Evolutionary conservation across 2,113 vertebrate genomes (phyloP).

Genomic region (Callospermophilus lateralis): DNA sequence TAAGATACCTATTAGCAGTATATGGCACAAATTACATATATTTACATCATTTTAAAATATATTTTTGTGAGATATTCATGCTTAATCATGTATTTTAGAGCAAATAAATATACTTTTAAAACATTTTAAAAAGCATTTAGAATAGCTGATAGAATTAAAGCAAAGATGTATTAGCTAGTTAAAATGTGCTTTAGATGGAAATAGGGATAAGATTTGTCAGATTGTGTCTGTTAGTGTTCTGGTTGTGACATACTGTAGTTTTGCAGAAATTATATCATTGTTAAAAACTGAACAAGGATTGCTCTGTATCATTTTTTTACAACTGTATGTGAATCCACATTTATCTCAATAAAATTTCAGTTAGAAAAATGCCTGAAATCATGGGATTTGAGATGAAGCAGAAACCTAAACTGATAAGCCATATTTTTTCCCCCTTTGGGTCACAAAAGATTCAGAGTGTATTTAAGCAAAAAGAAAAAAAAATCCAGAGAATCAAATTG

Average conservation of each 20-base stretch:
- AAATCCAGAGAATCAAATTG: not conserved
- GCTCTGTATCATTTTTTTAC: not conserved
- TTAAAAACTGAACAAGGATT: not conserved
- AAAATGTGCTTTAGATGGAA: not conserved
- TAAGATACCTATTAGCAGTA: not conserved
- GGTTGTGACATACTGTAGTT: not conserved
- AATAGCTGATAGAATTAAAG: conserved; percentile 31
- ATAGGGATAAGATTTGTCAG: not conserved
- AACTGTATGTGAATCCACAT: not conserved
- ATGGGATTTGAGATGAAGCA: not conserved
- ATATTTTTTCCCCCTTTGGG: not conserved
- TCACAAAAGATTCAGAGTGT: not conserved
- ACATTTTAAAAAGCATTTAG: not conserved
- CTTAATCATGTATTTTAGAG: not conserved
- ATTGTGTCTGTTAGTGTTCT: not conserved
- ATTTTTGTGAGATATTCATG: not conserved
- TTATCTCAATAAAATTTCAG: not conserved
- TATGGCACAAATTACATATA: not conserved
- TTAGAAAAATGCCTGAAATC: not conserved
- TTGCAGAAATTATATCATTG: not conserved
- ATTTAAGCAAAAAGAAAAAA: not conserved
- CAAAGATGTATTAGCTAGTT: not conserved
- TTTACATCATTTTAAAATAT: not conserved
- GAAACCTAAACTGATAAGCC: not conserved
- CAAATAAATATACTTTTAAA: not conserved